Base-by-base conservation (phyloP, 2,113 vertebrate species). In the Lampris megalopsis region DNA sequence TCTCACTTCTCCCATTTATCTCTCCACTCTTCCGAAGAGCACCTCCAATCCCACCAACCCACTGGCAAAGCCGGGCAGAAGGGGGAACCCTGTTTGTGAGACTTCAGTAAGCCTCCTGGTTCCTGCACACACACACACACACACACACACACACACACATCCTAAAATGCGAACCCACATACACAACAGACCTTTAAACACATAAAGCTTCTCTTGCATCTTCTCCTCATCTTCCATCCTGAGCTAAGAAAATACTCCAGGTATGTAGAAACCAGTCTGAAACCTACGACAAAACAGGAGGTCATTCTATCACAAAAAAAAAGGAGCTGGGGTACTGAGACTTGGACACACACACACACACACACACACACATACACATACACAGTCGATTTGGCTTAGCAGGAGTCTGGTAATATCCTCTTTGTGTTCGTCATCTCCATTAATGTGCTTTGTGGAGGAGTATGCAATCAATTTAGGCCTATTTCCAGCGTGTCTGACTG, bases 1-100 rank as follows among this genome's bases (percentile, higher is more conserved):
- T 67, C 66, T 70, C 75, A 81, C 89, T 80, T 82, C 80, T 84
- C 70, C 75, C 68, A 72, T 92, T 92, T 91, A 93, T 92, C 85
- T 87, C 86, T 84, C 81, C 77, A 48, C 85, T 90, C 78, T 78
- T 87, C 81, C 63, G 58, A 80, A 79, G 86, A 87, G 83, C 83
- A 75, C 81, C 85, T 87, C 69, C 89, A 90, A 87, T 89, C 90
- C 84, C 79, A 47, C 79, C 63, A 61, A 68, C 83, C 81, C 63
- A 45, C 72, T 82, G 70, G 88, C 79, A 92, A 92, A 92, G 88
- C 86, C 85, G 75, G 68, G 77, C 36, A 77, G 49, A 64, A 47
- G 72, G 64, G 70, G 88, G 77, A 73, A 81, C 80, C 83, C 86
- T 81, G 86, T 88, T 86, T 86, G 75, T 75, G 60, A 81, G 74